These are phyloP conservation scores for Drepanosiphum platanoidis DNA, from an alignment of 2,888 invertebrate genomes.

Conservation along the genomic window DNA sequence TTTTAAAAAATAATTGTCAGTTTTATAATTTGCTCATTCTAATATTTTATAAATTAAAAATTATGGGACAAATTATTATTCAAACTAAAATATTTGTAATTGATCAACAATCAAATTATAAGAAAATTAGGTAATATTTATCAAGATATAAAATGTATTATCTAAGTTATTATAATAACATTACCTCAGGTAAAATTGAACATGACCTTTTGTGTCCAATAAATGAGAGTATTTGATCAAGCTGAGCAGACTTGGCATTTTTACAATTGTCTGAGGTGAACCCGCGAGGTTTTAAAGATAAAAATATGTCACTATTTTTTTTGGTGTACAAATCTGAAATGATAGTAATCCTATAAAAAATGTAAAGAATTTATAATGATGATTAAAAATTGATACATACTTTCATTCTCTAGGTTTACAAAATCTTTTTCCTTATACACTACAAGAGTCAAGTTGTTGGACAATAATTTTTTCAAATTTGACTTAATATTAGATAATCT, in stretches of 20 bases:
- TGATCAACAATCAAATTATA: no score
- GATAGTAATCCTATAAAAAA: slow-evolving; percentile 16
- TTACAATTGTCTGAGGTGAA: slow-evolving; percentile 66
- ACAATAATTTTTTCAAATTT: slow-evolving; percentile 70
- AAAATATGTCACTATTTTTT: slow-evolving; percentile 13
- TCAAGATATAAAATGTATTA: not conserved
- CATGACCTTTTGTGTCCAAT: slow-evolving; percentile 70
- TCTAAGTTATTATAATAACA: slow-evolving; percentile 38
- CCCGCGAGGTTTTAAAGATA: slow-evolving; percentile 59
- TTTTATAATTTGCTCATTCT: no score
- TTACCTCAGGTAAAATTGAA: slow-evolving; percentile 72
- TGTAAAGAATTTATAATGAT: not conserved
- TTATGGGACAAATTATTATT: slow-evolving; percentile 16
- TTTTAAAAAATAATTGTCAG: not conserved
- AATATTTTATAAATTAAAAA: no score
- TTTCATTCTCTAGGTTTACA: slow-evolving; percentile 55
- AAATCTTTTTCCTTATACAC: slow-evolving; percentile 65
- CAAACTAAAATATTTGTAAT: not conserved
- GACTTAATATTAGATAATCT: slow-evolving; percentile 77
- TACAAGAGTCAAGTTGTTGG: slow-evolving; percentile 65
- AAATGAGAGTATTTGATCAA: slow-evolving; percentile 74
- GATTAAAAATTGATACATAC: slow-evolving; percentile 35
- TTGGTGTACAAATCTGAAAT: slow-evolving; percentile 5
- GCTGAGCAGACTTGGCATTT: slow-evolving; percentile 67
- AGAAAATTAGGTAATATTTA: no score